Evolutionary conservation across 2,797 vertebrate genomes (phyloP), one percentile per base, ranked within the genome.

Genomic region (Sebastes minor): DNA sequence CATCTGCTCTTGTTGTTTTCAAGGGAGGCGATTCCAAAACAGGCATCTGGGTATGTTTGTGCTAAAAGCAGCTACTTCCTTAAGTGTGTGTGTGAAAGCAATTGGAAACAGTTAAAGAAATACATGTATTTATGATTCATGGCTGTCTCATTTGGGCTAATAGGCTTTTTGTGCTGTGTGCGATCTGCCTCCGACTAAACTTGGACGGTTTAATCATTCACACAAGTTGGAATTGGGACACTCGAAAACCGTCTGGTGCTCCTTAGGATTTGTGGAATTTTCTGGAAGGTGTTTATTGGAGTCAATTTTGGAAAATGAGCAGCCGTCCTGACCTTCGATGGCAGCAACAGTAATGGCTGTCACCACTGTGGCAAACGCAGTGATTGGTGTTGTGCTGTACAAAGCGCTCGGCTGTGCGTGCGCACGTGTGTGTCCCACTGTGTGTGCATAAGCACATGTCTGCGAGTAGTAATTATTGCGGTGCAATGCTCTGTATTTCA

Each of bases 261-360:
- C 68, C 38, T 86, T 64, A 82, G 71, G 85, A 88, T 92, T 88
- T 91, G 88, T 87, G 91, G 91, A 93, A 92, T 92, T 91, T 94
- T 93, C 70, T 86, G 83, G 86, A 87, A 95, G 93, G 92, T 95
- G 95, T 95, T 96, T 95, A 95, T 95, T 95, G 93, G 91, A 93
- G 85, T 86, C 90, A 85, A 77, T 92, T 86, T 93, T 87, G 93
- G 93, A 95, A 95, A 94, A 82, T 85, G 78, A 90, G 89, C 82
- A 69, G 84, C 88, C 77, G 13, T 76, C 76, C 75, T 87, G 86
- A 93, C 89, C 88, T 93, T 89, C 88, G 86, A 95, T 94, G 90
- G 91, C 87, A 91, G 88, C 72, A 23, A 71, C 87, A 69, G 86
- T 81, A 91, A 93, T 81, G 85, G 85, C 90, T 94, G 91, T 93